A percentile compares a stretch with the other conserved stretches of the same genome.
Evolutionary conservation across 2,888 invertebrate genomes (phyloP).

Genomic region (Dasysyrphus albostriatus): DNA sequence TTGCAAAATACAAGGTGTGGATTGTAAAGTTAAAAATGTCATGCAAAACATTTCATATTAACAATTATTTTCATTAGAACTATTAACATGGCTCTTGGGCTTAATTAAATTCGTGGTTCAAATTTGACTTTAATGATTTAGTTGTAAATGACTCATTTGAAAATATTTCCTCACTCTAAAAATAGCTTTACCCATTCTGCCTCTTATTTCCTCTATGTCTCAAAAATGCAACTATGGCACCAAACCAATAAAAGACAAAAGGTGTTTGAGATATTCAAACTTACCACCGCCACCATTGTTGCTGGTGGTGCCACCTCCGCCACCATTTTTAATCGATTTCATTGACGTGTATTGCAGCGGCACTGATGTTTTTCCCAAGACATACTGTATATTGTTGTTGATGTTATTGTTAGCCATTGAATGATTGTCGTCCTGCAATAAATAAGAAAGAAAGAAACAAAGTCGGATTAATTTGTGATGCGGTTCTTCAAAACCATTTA

Average conservation of each 20-base stretch:
- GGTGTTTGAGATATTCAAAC: slow-evolving; percentile 52
- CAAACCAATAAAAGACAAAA: slow-evolving; percentile 34
- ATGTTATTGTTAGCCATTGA: slow-evolving; percentile 59
- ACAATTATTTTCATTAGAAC: no score
- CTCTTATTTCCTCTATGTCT: slow-evolving; percentile 18
- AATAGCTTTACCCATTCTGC: neutral
- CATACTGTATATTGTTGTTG: slow-evolving; percentile 76
- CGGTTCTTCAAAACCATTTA: no score
- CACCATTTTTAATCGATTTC: slow-evolving; percentile 75
- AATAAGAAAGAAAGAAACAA: neutral
- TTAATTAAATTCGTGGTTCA: neutral
- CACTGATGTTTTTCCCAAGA: slow-evolving; percentile 76
- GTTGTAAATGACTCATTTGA: neutral
- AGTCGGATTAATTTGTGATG: neutral
- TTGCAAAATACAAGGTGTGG: neutral
- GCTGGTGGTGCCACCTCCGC: slow-evolving; percentile 34
- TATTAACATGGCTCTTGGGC: no score
- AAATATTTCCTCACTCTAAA: neutral
- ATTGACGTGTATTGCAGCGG: slow-evolving; percentile 77
- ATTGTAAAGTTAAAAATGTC: neutral
- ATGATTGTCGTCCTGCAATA: slow-evolving; percentile 78
- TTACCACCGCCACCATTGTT: slow-evolving; percentile 52
- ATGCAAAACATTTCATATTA: neutral
- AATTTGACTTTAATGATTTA: neutral
- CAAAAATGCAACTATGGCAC: slow-evolving; percentile 66